Evolutionary conservation across 2,113 vertebrate species (phyloP), one percentile per base, ranked within the genome.

Genomic region (Morone chrysops): DNA sequence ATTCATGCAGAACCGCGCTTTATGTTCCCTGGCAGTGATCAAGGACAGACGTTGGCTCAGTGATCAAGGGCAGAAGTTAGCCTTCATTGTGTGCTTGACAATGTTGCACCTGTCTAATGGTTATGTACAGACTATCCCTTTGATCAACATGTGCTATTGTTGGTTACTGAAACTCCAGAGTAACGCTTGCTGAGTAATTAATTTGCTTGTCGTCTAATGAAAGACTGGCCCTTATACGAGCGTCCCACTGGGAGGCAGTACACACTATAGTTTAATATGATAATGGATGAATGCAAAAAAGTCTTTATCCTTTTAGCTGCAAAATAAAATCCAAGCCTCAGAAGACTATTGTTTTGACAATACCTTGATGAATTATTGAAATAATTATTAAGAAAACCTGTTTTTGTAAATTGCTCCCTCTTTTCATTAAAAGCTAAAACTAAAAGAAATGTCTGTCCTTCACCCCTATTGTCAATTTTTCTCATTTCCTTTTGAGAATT

Each of bases 51-150:
- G 45, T 1, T 68, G 76, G 80, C 80, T 59, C 67, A 4, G 45
- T 54, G 81, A 82, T 86, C 88, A 87, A 86, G 80, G 72, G 56
- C 61, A 82, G 48, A 60, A n/a, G 47, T 51, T 12, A 50, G 63
- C 61, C 75, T 81, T 75, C 72, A 40, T 22, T 43, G 80, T 70
- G 53, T 62, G 66, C 78, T 82, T 36, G 43, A 65, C 84, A 84
- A 77, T 84, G 81, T 90, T 68, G 80, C 91, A 89, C 87, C 91
- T 91, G 92, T 89, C 66, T 84, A 81, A 85, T 77, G 56, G 78
- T 82, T 88, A 78, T 85, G 70, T 38, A 22, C 47, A 6, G 69
- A 76, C 50, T 2, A 5, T 67, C 47, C 78, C 51, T 84, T 78
- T 85, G 56, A 88, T 78, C 72, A 71, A 0, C 16, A 59, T 41